phyloP scores from a whole-genome alignment of 2,797 vertebrate genomes.

The Falco novaeseelandiae region DNA sequence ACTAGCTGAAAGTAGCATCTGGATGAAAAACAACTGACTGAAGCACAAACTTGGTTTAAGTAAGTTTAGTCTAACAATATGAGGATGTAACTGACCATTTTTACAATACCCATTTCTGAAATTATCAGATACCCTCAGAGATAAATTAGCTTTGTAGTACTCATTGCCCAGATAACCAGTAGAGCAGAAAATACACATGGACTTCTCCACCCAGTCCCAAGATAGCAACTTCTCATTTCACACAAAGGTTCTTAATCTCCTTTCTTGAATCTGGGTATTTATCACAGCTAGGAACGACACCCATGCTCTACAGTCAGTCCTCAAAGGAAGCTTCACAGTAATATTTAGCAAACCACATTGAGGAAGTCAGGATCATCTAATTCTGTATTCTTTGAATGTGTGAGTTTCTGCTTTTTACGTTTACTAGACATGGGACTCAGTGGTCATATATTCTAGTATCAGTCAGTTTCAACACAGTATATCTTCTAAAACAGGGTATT shows the following conservation, averaged over 20 bases:
- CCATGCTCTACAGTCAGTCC: background rate
- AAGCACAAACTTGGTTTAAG: background rate
- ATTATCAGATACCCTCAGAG: background rate
- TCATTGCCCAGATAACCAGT: background rate
- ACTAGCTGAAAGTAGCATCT: background rate
- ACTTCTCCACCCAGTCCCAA: background rate
- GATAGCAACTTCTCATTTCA: background rate
- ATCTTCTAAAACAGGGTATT: conserved; percentile 57
- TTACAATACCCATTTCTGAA: background rate
- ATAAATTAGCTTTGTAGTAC: background rate
- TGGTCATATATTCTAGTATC: conserved; percentile 49
- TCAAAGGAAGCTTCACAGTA: background rate
- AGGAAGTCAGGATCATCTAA: background rate
- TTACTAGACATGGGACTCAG: background rate
- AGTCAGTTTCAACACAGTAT: conserved; percentile 34
- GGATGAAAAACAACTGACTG: background rate
- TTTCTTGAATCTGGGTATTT: background rate
- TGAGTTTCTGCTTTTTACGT: background rate
- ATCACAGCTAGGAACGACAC: background rate
- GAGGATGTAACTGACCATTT: background rate
- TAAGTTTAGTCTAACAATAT: background rate
- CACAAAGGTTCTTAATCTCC: background rate
- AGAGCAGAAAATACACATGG: background rate
- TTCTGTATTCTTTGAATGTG: conserved; percentile 14
- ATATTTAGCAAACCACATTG: background rate